Evolutionary conservation across 2,888 invertebrate genomes (phyloP), one percentile per base, ranked within the genome.

Genomic region (Gandaritis pyraliata): DNA sequence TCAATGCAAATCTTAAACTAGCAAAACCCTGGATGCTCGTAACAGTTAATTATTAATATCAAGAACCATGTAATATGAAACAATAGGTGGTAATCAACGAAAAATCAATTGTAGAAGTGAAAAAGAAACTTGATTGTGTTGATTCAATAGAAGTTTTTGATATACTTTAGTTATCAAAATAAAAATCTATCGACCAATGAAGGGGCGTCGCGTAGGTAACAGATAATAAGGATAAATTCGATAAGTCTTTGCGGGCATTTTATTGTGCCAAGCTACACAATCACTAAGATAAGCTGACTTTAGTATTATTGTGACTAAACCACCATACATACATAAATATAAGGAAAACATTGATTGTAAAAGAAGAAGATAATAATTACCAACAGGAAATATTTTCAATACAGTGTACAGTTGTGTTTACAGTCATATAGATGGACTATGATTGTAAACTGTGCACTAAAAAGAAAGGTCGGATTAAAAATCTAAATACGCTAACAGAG

Each of bases 151-250:
- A 33, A 38, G 12, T 11, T 33, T 38, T 38, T 38, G 38, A n/a
- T 38, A 43, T 43, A 10, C 16, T 15, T 38, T 38, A n/a, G 38
- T 38, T 12, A 43, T 43, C 8, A 10, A 1, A 16, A 43, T 1
- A 16, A 15, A 5, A 16, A 43, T 6, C 43, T 16, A 43, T 43
- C 16, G 43, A 16, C 16, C 16, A 43, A 41, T 41, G 5, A 15
- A 41, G 15, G 15, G 41, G 15, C 41, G 41, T 41, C 13, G 41
- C 41, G 13, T 41, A 41, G 38, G 41, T 15, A 41, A 41, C 41
- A 41, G 11, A 43, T n/a, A 46, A n/a, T 18, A 23, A 11, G 18
- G 45, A 23, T 46, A 46, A 45, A 45, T 18, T 12, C 3, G 18
- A 45, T 45, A 45, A 12, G 8, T 13, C 5, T 13, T 41, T 41